Percentiles rank a stretch among this genome's conserved stretches.
phyloP scores from a whole-genome alignment of 2,113 vertebrate species.

The Oryzias celebensis region DNA sequence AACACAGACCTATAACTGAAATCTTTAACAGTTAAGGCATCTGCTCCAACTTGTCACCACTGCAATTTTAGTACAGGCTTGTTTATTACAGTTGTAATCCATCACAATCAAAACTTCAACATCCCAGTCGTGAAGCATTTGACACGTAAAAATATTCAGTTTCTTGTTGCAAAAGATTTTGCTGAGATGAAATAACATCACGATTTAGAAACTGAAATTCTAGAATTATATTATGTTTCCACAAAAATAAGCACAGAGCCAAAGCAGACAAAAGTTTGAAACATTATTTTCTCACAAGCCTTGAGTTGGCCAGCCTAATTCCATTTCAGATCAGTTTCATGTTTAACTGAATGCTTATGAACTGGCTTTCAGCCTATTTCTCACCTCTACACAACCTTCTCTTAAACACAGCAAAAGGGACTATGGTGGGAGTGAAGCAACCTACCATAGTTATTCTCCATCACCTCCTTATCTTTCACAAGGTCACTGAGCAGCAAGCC shows the following conservation, averaged over 20 bases:
- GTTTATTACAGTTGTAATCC: too few species aligned
- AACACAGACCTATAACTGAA: too few species aligned
- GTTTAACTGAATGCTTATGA: constrained; percentile 31
- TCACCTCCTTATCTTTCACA: constrained; percentile 63
- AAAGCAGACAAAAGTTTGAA: background rate
- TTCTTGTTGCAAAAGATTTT: background rate
- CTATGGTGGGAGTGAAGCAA: constrained; percentile 41
- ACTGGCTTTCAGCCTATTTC: constrained; percentile 14
- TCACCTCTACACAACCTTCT: constrained; percentile 27
- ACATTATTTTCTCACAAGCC: background rate
- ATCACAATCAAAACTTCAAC: too few species aligned
- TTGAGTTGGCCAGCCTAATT: constrained; percentile 14
- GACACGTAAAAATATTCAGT: background rate
- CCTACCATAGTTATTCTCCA: constrained; percentile 41
- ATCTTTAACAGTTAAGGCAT: too few species aligned
- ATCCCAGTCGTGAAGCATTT: background rate
- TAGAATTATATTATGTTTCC: background rate
- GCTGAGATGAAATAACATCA: background rate
- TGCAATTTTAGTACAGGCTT: too few species aligned
- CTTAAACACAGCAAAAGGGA: constrained; percentile 43
- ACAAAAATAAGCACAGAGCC: background rate
- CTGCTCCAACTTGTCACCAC: too few species aligned
- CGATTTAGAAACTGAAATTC: background rate
- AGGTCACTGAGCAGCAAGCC: constrained; percentile 53
- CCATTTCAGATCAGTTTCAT: constrained; percentile 36